Conservation (phyloP, 2,888 invertebrate genomes). For the Dorcus parallelipipedus region DNA sequence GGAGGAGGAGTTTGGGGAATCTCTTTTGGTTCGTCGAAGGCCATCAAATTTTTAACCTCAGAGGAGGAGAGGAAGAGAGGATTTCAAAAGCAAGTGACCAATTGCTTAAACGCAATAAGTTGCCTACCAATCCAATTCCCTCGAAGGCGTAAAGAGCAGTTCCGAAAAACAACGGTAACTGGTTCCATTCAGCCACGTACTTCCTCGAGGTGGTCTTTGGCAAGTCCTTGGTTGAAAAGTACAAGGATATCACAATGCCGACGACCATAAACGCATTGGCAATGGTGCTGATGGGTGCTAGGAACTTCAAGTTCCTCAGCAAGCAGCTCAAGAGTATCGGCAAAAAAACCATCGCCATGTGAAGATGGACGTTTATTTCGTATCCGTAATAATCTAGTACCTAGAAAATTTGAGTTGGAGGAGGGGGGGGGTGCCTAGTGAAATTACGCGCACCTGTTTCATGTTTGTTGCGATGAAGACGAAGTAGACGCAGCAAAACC, state of each 20-base stretch:
- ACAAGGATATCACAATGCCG: constrained; percentile 75
- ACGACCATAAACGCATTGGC: constrained; percentile 75
- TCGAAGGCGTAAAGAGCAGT: constrained; percentile 96
- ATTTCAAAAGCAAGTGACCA: too few relatives aligned
- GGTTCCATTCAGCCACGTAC: constrained; percentile 59
- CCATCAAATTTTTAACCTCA: too few relatives aligned
- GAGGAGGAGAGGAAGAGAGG: too few relatives aligned
- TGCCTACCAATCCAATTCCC: constrained; percentile 82
- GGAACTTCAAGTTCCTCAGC: constrained; percentile 71
- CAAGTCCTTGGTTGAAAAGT: constrained; percentile 70
- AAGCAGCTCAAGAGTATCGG: constrained; percentile 72
- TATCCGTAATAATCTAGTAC: constrained; percentile 65
- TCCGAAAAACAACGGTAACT: constrained; percentile 86
- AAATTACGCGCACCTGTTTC: constrained; percentile 59
- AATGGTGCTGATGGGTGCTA: constrained; percentile 74
- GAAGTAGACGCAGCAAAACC: constrained; percentile 97
- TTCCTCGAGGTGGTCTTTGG: constrained; percentile 60
- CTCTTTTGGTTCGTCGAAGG: too few relatives aligned
- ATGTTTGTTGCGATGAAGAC: constrained; percentile 89
- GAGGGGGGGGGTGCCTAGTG: background rate
- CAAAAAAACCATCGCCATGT: constrained; percentile 70
- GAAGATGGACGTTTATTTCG: constrained; percentile 61
- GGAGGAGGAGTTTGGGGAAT: too few relatives aligned
- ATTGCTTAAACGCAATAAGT: background rate
- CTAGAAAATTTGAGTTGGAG: constrained; percentile 48